phyloP scores from a whole-genome alignment of 2,797 vertebrate species.

The Hippocampus kuda region DNA sequence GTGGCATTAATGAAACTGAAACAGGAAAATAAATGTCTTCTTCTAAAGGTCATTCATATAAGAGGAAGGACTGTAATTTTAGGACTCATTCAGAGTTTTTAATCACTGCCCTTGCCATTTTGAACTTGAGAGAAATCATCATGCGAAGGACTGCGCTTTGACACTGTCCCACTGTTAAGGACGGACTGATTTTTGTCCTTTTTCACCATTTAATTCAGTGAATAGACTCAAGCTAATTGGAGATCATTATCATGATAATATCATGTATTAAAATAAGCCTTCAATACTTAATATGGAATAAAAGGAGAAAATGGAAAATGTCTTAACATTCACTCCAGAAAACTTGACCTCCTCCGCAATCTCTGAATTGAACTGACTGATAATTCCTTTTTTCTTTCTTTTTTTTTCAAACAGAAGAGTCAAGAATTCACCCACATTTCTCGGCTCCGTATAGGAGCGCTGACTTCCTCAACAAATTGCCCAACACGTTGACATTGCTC shows the following conservation, averaged over 20 bases:
- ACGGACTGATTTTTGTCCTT: conserved; percentile 48
- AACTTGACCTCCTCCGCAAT: neutral
- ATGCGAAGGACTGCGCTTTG: conserved; percentile 43
- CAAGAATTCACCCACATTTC: neutral
- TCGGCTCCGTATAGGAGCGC: neutral
- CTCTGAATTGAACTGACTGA: neutral
- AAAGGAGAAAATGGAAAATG: neutral
- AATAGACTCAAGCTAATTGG: conserved; percentile 65
- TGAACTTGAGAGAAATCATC: conserved; percentile 55
- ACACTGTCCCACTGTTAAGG: conserved; percentile 44
- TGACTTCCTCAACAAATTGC: neutral
- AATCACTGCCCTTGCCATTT: conserved; percentile 44
- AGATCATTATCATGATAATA: conserved; percentile 60
- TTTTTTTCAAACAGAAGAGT: neutral
- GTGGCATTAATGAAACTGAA: conserved; percentile 18
- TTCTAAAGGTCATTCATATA: conserved; percentile 41
- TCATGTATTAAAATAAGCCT: conserved; percentile 57
- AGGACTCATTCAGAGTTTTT: conserved; percentile 39
- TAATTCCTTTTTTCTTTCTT: neutral
- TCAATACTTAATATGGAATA: neutral
- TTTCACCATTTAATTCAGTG: conserved; percentile 53
- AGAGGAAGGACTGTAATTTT: conserved; percentile 29
- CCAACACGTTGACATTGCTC: conserved; percentile 9
- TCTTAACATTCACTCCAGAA: neutral
- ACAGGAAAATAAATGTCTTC: conserved; percentile 26